These are phyloP conservation scores for Brachyhypopomus occidentalis DNA, from an alignment of 2,113 vertebrate genomes.

Conservation along the genomic window DNA sequence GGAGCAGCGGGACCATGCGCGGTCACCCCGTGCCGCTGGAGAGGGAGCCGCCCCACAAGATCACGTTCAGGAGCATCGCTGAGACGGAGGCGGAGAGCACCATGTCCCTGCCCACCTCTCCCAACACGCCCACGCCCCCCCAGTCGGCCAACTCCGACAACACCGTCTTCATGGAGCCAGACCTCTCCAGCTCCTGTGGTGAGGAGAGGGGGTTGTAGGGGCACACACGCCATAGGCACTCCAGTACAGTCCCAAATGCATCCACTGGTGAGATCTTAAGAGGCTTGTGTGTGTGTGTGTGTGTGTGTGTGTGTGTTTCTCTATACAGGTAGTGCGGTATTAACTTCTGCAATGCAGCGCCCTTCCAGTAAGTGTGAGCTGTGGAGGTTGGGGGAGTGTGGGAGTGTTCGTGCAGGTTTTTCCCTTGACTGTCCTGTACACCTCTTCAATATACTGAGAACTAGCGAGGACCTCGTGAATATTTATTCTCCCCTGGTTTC, in stretches of 20 bases:
- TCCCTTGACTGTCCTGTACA: no score
- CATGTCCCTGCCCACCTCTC: slow-evolving; percentile 89
- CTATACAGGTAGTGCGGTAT: slow-evolving; percentile 83
- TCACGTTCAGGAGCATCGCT: slow-evolving; percentile 91
- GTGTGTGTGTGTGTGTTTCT: not conserved
- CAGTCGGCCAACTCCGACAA: slow-evolving; percentile 90
- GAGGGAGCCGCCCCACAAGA: slow-evolving; percentile 90
- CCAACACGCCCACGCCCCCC: slow-evolving; percentile 89
- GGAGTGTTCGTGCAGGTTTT: not conserved
- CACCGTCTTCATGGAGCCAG: slow-evolving; percentile 85
- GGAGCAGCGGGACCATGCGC: slow-evolving; percentile 84
- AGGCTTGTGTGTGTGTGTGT: not conserved
- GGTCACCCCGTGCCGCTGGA: slow-evolving; percentile 90
- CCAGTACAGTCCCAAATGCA: no score
- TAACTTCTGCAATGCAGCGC: slow-evolving; percentile 81
- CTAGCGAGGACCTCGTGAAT: no score
- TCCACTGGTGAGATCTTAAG: no score
- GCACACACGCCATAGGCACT: not conserved
- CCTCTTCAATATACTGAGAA: no score
- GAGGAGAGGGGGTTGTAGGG: slow-evolving; percentile 45
- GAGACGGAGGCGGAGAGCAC: slow-evolving; percentile 84
- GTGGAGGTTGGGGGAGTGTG: not conserved
- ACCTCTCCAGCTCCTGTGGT: slow-evolving; percentile 84
- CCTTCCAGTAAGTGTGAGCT: slow-evolving; percentile 84
- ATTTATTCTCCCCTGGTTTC: no score